Evolutionary conservation across 2,888 invertebrate genomes (phyloP), one percentile per base, ranked within the genome.

Genomic region (Autographa pulchrina): DNA sequence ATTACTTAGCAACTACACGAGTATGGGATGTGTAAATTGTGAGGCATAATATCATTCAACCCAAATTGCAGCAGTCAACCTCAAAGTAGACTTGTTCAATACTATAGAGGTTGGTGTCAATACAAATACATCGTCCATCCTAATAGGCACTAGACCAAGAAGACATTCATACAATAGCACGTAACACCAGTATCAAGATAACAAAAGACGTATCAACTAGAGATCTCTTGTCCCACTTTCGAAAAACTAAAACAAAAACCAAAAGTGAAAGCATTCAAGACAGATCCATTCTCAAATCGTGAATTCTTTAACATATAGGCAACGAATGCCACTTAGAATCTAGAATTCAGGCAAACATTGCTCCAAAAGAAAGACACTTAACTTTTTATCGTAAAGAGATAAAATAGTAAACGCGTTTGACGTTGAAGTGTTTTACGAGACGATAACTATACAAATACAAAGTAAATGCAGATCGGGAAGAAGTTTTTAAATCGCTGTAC

Each of bases 321-420:
- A 71, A 32, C 52, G 66, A 64, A 61, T 48, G 60, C 60, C 16
- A 70, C 63, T 70, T 60, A 41, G 59, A 74, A 77, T 71, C 58
- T 60, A 58, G 58, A 70, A 35, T 71, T 64, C 32, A 60, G 62
- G 72, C 61, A 67, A 79, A 84, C 70, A 72, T 74, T 74, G 60
- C 70, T 65, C 31, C n/a, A 43, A 69, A 60, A 77, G 80, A 84
- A 56, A 56, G 18, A 54, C 54, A 56, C 54, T 56, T 82, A 82
- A 63, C 66, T 41, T 70, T 58, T 84, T 79, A 77, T 84, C 80
- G 18, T 8, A 25, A 41, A 25, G 13, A 72, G 82, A 82, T 84
- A 75, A 75, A 58, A 66, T 32, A 48, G 35, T 18, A 16, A 62
- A 64, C 59, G 43, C 38, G 63, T 74, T 61, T 48, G 14, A 68